Evolutionary conservation across 1,140 invertebrate genomes (phyloP), one percentile per base, ranked within the genome.

Genomic region (Stegodyphus dumicola): DNA sequence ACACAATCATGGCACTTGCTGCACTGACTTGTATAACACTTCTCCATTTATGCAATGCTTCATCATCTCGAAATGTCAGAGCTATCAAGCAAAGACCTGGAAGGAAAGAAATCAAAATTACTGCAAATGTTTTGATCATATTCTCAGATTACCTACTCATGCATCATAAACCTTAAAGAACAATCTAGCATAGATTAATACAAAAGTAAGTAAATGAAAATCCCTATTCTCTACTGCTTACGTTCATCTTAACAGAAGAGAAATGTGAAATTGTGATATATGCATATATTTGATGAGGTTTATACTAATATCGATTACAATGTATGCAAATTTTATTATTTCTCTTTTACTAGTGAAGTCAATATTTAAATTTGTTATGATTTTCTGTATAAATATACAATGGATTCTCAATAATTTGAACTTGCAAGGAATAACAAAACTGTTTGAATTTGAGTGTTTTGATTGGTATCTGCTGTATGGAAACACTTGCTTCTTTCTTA

Each of bases 51-150:
- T 90, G 87, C n/a, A 92, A 75, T 54, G 88, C 87, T 48, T 91
- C 90, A 86, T 92, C 91, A 79, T 90, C 90, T 6, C 90, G 81
- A 33, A 92, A 87, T 18, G 90, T 90, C 33, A 91, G 89, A 87
- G 92, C 91, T 7, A 94, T 80, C n/a, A 94, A 89, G 86, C 93
- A 94, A 87, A 94, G 90, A 6, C 93, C 93, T 92, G 87, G 65
- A 90, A 89, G 86, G 80, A 73, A 87, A 77, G 67, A 87, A 77
- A 64, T 70, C 1, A 83, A 69, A 69, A 69, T 69, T 69, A 69
- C 1, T 33, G 33, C 33, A 33, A 33, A 33, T 33, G 33, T 3
- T 33, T 33, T 33, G 33, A 3, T 33, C 33, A 33, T 3, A 33
- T 33, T 33, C 33, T 33, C 33, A 10, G 56, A 60, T 9, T 60